A percentile compares a stretch with the other conserved stretches of the same genome.
Conservation (phyloP, 2,888 invertebrate species). For the Didymodactylos carnosus region DNA sequence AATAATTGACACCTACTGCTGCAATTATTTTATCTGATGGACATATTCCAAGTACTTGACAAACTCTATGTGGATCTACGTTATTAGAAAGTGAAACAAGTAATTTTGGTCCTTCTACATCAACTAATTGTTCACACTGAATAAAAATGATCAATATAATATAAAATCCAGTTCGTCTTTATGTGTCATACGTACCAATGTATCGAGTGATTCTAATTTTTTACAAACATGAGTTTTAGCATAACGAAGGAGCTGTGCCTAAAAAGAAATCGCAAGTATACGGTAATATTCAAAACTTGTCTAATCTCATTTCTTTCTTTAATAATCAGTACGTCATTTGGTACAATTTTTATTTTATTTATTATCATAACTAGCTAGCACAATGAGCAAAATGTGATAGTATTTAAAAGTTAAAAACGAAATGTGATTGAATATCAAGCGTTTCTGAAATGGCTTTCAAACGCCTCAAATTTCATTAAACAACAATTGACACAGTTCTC, state of each 20-base stretch:
- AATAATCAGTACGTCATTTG: no score
- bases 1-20: not conserved
- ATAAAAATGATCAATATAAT: not conserved
- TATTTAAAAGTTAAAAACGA: no score
- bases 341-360: no score
- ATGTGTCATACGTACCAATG: not conserved
- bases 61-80: constrained; percentile 4
- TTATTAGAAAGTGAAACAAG: not conserved
- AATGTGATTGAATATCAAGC: no score
- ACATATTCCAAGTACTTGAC: constrained; percentile 5
- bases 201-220: not conserved
- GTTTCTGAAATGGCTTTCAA: no score
- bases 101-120: constrained; percentile 4
- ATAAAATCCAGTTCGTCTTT: not conserved
- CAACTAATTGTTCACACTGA: constrained; percentile 4
- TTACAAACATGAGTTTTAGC: not conserved
- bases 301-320: no score
- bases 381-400: no score
- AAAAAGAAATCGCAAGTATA: no score
- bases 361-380: no score
- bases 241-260: not conserved
- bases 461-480: no score
- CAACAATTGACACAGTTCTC: no score
- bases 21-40: not conserved
- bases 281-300: no score